Conservation (phyloP, 2,113 vertebrate genomes). For the Hemiscyllium ocellatum region DNA sequence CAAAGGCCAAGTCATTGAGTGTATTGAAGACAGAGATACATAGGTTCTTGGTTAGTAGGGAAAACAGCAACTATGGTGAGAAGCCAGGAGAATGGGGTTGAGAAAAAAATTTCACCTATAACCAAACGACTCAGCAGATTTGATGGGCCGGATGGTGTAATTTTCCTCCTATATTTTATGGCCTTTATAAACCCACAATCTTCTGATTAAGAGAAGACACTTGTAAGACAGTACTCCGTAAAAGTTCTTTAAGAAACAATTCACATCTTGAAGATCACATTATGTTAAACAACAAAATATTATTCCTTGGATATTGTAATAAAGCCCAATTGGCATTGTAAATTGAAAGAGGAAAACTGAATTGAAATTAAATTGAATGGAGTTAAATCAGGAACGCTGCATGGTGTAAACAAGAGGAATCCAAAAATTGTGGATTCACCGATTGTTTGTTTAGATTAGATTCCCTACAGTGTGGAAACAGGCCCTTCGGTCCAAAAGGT, state of each 20-base stretch:
- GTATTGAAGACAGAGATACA: too few relatives aligned
- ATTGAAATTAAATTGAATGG: background rate
- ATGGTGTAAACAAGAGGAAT: background rate
- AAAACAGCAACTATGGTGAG: too few relatives aligned
- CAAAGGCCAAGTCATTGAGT: too few relatives aligned
- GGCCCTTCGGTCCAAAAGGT: too few relatives aligned
- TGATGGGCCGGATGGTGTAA: too few relatives aligned
- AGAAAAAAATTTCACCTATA: too few relatives aligned
- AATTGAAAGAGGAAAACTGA: background rate
- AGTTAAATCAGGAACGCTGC: background rate
- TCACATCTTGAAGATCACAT: background rate
- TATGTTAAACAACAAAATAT: background rate
- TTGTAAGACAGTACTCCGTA: background rate
- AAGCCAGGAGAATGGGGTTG: too few relatives aligned
- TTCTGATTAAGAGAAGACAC: background rate
- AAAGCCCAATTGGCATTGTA: background rate
- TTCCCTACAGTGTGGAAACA: too few relatives aligned
- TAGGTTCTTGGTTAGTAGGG: too few relatives aligned
- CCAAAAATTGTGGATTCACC: background rate
- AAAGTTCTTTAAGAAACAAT: background rate
- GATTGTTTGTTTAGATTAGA: too few relatives aligned
- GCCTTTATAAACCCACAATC: background rate
- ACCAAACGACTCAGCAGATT: too few relatives aligned
- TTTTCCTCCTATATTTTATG: too few relatives aligned
- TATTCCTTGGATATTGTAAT: background rate